These are phyloP conservation scores for Automeris io DNA, from an alignment of 2,888 invertebrate genomes.

Conservation along the genomic window DNA sequence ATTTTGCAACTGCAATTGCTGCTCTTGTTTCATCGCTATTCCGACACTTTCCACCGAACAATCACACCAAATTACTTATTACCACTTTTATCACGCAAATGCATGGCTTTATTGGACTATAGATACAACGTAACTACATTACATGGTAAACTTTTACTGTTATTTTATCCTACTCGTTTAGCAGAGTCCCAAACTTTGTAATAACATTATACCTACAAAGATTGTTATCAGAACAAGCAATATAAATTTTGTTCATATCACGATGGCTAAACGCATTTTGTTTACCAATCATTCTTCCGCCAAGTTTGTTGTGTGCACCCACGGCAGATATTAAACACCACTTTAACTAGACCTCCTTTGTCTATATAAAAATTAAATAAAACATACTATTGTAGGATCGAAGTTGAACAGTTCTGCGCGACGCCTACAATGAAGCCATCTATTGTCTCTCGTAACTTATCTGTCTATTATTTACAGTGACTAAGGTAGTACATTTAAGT, in stretches of 20 bases:
- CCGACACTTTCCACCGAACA: no score
- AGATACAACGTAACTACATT: no score
- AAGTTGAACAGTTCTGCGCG: slow-evolving; percentile 23
- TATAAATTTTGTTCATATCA: slow-evolving; percentile 23
- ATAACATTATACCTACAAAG: slow-evolving; percentile 16
- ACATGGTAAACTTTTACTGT: no score
- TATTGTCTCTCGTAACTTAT: slow-evolving; percentile 61
- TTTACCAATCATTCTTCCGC: slow-evolving; percentile 40
- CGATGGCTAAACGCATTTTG: slow-evolving; percentile 32
- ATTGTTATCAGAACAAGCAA: slow-evolving; percentile 31
- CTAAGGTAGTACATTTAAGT: slow-evolving; percentile 50
- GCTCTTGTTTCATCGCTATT: no score
- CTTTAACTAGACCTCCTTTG: slow-evolving; percentile 17
- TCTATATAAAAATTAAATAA: neutral
- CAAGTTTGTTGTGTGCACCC: slow-evolving; percentile 41
- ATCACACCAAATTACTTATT: no score
- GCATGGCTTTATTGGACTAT: no score
- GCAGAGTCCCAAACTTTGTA: neutral
- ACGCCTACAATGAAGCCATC: slow-evolving; percentile 50
- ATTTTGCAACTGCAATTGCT: no score
- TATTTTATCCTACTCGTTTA: neutral
- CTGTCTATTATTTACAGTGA: slow-evolving; percentile 68
- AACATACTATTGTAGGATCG: slow-evolving; percentile 14
- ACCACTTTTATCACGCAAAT: no score
- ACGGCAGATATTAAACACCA: slow-evolving; percentile 26